These are phyloP conservation scores for Escarpia spicata DNA, from an alignment of 2,888 invertebrate species.

Conservation along the genomic window DNA sequence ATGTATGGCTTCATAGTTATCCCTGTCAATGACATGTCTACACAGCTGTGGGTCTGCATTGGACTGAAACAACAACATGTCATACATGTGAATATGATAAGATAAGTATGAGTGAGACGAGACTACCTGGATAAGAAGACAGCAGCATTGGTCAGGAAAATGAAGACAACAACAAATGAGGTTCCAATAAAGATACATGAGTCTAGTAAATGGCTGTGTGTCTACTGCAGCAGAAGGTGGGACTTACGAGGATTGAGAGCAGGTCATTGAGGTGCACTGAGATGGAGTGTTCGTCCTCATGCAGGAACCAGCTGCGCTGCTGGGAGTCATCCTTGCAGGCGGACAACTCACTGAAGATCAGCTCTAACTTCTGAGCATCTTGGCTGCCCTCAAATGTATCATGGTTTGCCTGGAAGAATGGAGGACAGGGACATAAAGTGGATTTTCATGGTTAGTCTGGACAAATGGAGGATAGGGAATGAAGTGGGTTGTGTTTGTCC, in stretches of 20 bases:
- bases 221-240: background rate
- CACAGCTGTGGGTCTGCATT: constrained; percentile 92
- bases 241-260: constrained; percentile 62
- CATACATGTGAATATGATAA: background rate
- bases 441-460: background rate
- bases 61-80: constrained; percentile 72
- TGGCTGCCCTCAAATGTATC: constrained; percentile 75
- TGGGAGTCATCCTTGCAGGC: constrained; percentile 94
- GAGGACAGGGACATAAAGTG: background rate
- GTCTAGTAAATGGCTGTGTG: background rate
- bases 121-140: background rate
- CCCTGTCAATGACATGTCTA: constrained; percentile 82
- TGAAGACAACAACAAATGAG: background rate
- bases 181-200: background rate
- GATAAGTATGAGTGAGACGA: background rate
- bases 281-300: constrained; percentile 91
- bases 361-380: constrained; percentile 83
- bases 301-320: constrained; percentile 93
- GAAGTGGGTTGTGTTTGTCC: background rate
- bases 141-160: background rate
- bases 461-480: background rate
- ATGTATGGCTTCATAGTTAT: constrained; percentile 84
- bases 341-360: constrained; percentile 84
- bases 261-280: constrained; percentile 71
- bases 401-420: background rate